Evolutionary conservation across 92 coral and sea anemone species (phyloP).

Genomic region (Epizoanthus scotinus): DNA sequence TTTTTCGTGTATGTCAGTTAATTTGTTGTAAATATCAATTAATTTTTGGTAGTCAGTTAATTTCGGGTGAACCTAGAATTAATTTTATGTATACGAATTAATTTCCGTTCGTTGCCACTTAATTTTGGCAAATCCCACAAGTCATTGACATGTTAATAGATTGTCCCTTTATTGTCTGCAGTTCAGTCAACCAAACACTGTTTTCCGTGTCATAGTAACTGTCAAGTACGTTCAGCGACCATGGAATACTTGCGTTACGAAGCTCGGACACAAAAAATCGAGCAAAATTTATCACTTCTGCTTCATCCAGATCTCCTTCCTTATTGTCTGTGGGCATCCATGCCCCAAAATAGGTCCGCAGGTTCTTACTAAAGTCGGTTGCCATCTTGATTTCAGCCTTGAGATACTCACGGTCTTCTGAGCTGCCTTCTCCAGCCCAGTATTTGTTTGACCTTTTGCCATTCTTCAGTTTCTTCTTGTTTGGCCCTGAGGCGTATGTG

Average conservation of each 20-base stretch:
- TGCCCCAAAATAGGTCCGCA: slow-evolving; percentile 68
- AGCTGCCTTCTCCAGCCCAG: slow-evolving; percentile 65
- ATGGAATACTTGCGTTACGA: slow-evolving; percentile 53
- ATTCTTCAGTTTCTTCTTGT: slow-evolving; percentile 34
- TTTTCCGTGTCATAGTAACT: slow-evolving; percentile 56
- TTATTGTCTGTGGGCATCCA: slow-evolving; percentile 79
- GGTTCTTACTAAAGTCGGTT: slow-evolving; percentile 31
- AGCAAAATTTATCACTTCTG: slow-evolving; percentile 67
- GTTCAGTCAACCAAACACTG: slow-evolving; percentile 50
- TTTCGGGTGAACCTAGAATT: background rate
- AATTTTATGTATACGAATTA: too few relatives aligned
- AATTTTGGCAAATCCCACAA: slow-evolving; percentile 55
- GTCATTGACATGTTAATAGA: slow-evolving; percentile 54
- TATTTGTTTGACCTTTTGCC: slow-evolving; percentile 42
- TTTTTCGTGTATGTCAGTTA: too few relatives aligned
- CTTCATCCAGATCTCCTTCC: slow-evolving; percentile 39
- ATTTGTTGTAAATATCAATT: too few relatives aligned
- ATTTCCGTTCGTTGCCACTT: too few relatives aligned
- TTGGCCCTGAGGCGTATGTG: slow-evolving; percentile 73
- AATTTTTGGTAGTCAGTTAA: too few relatives aligned
- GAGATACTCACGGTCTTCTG: slow-evolving; percentile 30
- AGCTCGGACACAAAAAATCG: slow-evolving; percentile 56
- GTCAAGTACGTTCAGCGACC: slow-evolving; percentile 77
- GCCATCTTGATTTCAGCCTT: slow-evolving; percentile 37
- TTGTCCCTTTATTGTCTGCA: slow-evolving; percentile 37